These are phyloP conservation scores for Andrena minutula DNA, from an alignment of 2,888 invertebrate genomes.

Conservation along the genomic window DNA sequence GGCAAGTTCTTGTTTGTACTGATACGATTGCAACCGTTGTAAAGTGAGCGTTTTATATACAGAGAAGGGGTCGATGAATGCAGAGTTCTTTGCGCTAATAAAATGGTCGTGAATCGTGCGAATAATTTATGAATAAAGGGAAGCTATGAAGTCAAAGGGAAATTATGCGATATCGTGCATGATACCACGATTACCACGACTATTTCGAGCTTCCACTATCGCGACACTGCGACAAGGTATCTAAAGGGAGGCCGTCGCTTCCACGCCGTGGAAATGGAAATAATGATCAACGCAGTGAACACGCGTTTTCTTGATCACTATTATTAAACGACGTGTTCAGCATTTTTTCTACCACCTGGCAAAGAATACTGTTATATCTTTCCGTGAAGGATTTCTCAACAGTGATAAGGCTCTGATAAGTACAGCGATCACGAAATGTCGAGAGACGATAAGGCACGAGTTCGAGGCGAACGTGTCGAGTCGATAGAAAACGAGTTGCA, in stretches of 20 bases:
- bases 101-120: too few species aligned
- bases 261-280: background rate
- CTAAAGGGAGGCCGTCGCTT: background rate
- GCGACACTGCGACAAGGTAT: background rate
- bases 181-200: slow-evolving; percentile 10
- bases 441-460: background rate
- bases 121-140: background rate
- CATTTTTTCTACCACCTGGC: background rate
- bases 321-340: background rate
- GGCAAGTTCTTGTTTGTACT: background rate
- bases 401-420: background rate
- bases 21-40: background rate
- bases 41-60: too few species aligned
- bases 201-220: slow-evolving; percentile 20
- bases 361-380: background rate
- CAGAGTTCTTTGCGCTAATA: too few species aligned
- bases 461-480: background rate
- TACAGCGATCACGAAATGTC: background rate
- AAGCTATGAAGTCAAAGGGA: background rate
- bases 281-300: background rate
- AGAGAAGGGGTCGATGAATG: too few species aligned
- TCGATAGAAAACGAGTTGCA: background rate
- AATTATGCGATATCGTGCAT: background rate
- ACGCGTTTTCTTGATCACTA: background rate
- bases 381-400: background rate